A percentile compares a stretch with the other conserved stretches of the same genome.
phyloP scores from a whole-genome alignment of 1,140 invertebrate species.

The Lysiphlebus fabarum region DNA sequence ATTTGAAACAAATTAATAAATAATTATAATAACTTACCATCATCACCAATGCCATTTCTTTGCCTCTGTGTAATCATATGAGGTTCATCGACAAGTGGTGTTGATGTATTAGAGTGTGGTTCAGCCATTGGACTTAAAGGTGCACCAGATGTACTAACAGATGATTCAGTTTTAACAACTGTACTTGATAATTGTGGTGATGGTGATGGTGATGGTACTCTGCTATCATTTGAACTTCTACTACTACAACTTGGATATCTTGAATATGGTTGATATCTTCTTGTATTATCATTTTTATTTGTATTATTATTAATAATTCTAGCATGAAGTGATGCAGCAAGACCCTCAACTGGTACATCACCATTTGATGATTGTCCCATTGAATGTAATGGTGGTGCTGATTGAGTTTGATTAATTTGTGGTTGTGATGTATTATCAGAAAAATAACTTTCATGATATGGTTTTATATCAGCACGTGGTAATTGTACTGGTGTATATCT shows the following conservation, averaged over 20 bases:
- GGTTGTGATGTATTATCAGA: conserved; percentile 59
- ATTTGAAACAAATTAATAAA: not conserved
- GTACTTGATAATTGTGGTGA: conserved; percentile 37
- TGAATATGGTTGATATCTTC: conserved; percentile 48
- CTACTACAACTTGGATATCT: conserved; percentile 39
- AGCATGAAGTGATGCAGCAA: conserved; percentile 79
- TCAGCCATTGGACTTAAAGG: conserved; percentile 53
- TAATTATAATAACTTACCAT: conserved; percentile 40
- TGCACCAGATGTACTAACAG: conserved; percentile 52
- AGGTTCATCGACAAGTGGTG: conserved; percentile 62
- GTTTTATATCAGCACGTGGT: conserved; percentile 69
- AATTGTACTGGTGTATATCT: conserved; percentile 61
- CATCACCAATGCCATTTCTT: conserved; percentile 46
- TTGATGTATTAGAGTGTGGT: conserved; percentile 63
- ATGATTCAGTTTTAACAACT: conserved; percentile 47
- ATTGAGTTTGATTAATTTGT: conserved; percentile 38
- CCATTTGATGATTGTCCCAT: conserved; percentile 41
- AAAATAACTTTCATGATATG: conserved; percentile 71
- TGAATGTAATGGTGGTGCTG: conserved; percentile 47
- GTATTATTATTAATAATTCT: conserved; percentile 63
- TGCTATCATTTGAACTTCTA: conserved; percentile 34
- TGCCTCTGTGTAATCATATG: conserved; percentile 49
- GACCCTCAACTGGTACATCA: conserved; percentile 60
- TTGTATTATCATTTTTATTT: conserved; percentile 36
- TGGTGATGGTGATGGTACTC: conserved; percentile 37